Conservation (phyloP, 2,888 invertebrate species). For the Calliphora vomitoria region DNA sequence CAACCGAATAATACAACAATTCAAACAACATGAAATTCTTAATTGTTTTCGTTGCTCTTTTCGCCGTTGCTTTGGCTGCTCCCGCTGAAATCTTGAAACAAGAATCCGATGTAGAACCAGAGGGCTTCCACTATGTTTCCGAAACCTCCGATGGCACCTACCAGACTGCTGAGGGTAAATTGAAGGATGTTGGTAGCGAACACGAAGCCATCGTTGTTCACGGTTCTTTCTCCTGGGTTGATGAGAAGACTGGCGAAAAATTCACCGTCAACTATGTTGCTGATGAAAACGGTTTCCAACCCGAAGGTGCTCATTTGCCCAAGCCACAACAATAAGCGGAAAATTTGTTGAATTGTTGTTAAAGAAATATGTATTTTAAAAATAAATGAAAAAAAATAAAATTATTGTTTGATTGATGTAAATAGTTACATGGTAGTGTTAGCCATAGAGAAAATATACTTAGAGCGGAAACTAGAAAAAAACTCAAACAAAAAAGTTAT, state of each 20-base stretch:
- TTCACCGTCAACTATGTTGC: constrained; percentile 76
- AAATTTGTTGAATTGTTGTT: constrained; percentile 70
- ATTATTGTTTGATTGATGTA: no score
- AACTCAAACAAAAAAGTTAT: no score
- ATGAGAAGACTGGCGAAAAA: constrained; percentile 74
- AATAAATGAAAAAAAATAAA: no score
- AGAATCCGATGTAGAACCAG: constrained; percentile 85
- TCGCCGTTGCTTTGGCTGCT: constrained; percentile 78
- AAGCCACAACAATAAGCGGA: constrained; percentile 12
- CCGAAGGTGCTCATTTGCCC: constrained; percentile 73
- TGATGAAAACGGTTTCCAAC: constrained; percentile 75
- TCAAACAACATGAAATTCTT: constrained; percentile 78
- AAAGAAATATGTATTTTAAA: no score
- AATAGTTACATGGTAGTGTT: no score
- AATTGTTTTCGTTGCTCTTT: constrained; percentile 80
- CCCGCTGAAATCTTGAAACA: constrained; percentile 86
- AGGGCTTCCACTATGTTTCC: constrained; percentile 85
- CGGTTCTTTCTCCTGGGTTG: constrained; percentile 77
- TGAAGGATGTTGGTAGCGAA: constrained; percentile 79
- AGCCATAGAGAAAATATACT: no score
- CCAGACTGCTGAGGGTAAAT: constrained; percentile 74
- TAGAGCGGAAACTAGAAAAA: no score
- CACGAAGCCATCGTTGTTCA: constrained; percentile 76
- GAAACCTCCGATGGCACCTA: constrained; percentile 78
- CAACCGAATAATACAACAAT: constrained; percentile 24